Evolutionary conservation across 1,140 invertebrate genomes (phyloP), one percentile per base, ranked within the genome.

Genomic region (Arion vulgaris): DNA sequence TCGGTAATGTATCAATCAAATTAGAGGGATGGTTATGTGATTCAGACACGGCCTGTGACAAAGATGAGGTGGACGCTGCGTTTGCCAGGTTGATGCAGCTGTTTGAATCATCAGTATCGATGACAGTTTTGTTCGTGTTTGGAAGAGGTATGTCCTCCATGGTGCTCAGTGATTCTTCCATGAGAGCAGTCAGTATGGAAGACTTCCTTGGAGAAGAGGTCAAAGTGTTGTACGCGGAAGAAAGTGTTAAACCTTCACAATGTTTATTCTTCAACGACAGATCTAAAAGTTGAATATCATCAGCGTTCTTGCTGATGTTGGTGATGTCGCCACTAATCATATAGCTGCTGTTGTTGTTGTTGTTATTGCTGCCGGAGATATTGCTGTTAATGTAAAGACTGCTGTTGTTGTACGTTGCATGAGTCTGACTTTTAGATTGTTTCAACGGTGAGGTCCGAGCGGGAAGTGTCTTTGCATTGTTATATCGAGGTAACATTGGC

Each of bases 401-500:
- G 53, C 53, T 57, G 53, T 23, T 23, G 23, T 23, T 9, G 23
- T 2, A 28, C 34, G 23, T 4, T 45, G 71, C 38, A 36, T 73
- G 71, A 39, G 36, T 39, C 34, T 73, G 71, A 66, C 2, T 9
- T 7, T 71, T 36, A 45, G n/a, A 26, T 41, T 45, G 62, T 38
- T 45, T 62, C 62, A 32, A 23, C 15, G 71, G 34, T 39, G 71
- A 73, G 36, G 71, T 73, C 41, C 23, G 36, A 26, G 74, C 1
- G 1, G 74, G 23, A 76, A 49, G 4, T 57, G 45, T 76, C 23
- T 38, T 79, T 79, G 51, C 53, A 66, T 79, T 79, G 57, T 36
- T 79, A 9, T n/a, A 5, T 66, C 32, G 51, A 49, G 36, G 51
- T 28, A 49, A 49, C 53, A 9, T 23, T 57, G 53, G 26, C 53